Base-by-base conservation (phyloP, 2,888 invertebrate genomes). In the Nemurella pictetii region DNA sequence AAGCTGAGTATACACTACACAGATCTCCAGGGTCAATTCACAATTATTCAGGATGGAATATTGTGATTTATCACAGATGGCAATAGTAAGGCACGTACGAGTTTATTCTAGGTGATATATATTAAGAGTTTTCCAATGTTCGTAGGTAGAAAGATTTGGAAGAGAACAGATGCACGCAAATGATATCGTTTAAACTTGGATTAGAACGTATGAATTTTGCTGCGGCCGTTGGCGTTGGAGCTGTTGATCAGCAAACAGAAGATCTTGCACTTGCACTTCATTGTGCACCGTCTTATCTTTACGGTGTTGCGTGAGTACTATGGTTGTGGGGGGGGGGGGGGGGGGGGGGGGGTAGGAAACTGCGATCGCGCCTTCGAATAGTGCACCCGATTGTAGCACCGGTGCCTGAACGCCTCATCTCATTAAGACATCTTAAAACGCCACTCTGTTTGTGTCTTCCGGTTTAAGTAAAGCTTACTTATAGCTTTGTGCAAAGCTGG, bases 21-120 rank as follows among this genome's bases (percentile, higher is more conserved):
- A n/a, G n/a, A n/a, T n/a, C n/a, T n/a, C n/a, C n/a, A n/a, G n/a
- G n/a, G n/a, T n/a, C n/a, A n/a, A n/a, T n/a, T n/a, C n/a, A n/a
- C n/a, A n/a, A 32, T 80, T 80, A 80, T 80, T 80, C 80, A 32
- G 80, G 30, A n/a, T n/a, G n/a, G n/a, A n/a, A n/a, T n/a, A n/a
- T n/a, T n/a, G n/a, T n/a, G n/a, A n/a, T n/a, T n/a, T n/a, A n/a
- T n/a, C n/a, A n/a, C n/a, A n/a, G n/a, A n/a, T n/a, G n/a, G n/a
- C n/a, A n/a, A n/a, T n/a, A n/a, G n/a, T n/a, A n/a, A n/a, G n/a
- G n/a, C n/a, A n/a, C n/a, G n/a, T n/a, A n/a, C n/a, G n/a, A n/a
- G n/a, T n/a, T n/a, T n/a, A n/a, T n/a, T n/a, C n/a, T n/a, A n/a
- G n/a, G n/a, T n/a, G n/a, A n/a, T n/a, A n/a, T n/a, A n/a, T n/a